Conservation (phyloP, 1,140 invertebrate species). For the Pachypsylla venusta region DNA sequence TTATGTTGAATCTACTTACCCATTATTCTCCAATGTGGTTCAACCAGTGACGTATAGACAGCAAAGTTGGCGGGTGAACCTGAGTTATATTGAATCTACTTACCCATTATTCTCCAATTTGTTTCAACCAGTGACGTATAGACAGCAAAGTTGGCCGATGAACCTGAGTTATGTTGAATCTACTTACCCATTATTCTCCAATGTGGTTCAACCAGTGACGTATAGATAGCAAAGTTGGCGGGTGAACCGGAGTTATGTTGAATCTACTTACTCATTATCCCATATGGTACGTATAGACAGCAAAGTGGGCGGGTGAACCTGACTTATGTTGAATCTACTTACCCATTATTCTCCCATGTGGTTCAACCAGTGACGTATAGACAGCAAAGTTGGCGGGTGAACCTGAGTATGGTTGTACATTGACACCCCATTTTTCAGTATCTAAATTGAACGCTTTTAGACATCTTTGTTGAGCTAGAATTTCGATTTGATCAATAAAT, state of each 20-base stretch:
- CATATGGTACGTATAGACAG: constrained; percentile 74
- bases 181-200: constrained; percentile 81
- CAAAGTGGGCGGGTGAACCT: constrained; percentile 90
- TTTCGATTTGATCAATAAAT: constrained; percentile 87
- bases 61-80: no score
- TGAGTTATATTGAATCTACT: no score
- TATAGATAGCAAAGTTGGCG: constrained; percentile 93
- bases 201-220: constrained; percentile 74
- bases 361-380: constrained; percentile 70
- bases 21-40: no score
- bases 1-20: constrained; percentile 97
- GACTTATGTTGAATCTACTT: constrained; percentile 13
- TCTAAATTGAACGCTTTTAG: constrained; percentile 71
- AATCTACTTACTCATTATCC: constrained; percentile 87
- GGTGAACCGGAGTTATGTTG: constrained; percentile 95
- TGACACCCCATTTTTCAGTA: constrained; percentile 85
- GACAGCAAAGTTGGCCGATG: no score
- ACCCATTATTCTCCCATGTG: constrained; percentile 94
- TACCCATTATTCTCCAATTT: no score
- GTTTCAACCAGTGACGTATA: no score
- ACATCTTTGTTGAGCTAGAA: constrained; percentile 71
- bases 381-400: constrained; percentile 97
- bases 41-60: no score
- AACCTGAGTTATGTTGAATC: constrained; percentile 4
- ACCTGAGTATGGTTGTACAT: constrained; percentile 95